Evolutionary conservation across 1,140 invertebrate species (phyloP), one percentile per base, ranked within the genome.

Genomic region (Latrodectus geometricus): DNA sequence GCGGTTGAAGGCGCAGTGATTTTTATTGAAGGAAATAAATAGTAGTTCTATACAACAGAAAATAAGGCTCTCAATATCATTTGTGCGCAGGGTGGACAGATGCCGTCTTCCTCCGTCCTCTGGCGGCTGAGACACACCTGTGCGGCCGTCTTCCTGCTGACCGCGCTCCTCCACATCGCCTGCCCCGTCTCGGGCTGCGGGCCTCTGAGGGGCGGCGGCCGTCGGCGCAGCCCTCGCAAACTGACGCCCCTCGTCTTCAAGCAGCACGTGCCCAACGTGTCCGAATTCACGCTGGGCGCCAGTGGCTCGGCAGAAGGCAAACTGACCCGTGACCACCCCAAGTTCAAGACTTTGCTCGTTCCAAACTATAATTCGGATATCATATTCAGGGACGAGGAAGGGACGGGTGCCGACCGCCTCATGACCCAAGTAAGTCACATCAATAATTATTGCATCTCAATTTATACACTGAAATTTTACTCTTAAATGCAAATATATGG

Each of bases 351-450:
- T 90, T 93, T 98, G 88, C 54, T 61, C 17, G 96, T 97, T 90
- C 95, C 95, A 76, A 98, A 98, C 92, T 97, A 98, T 91, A 98
- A 98, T 92, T 91, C 94, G 88, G 96, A 98, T 92, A 98, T 98
- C 90, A 93, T 96, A 87, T 98, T 98, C 92, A 96, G 96, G 91
- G 97, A 98, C 92, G 97, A 98, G 90, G 97, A 98, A 90, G 97
- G 97, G 72, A 98, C 96, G 15, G 97, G 97, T 9, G 96, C 96
- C 54, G 97, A 98, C 92, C 93, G 97, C 66, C 93, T 98, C 49
- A 98, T 99, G 97, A 97, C 97, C 82, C 95, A 97, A 96, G 97
- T 98, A 93, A 94, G 93, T 91, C 35, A 35, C 5, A 35, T 5
- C 35, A 35, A 35, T 35, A 35, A 35, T 35, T 5, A 35, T 1